Conservation (phyloP, 2,888 invertebrate species). For the Zygothrica quintamaculata region DNA sequence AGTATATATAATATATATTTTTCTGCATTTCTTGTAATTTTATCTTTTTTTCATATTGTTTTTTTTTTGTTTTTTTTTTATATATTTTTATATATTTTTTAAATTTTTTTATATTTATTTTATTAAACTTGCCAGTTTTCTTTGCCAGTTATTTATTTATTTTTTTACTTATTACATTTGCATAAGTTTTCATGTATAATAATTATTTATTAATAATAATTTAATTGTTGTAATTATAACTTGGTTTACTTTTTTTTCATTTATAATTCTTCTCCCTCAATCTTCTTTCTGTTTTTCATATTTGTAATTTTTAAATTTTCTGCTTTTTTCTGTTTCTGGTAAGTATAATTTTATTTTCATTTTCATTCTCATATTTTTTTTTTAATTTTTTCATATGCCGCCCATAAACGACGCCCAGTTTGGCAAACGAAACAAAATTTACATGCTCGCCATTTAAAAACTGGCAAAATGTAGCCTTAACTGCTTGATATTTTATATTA, state of each 20-base stretch:
- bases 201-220: slow-evolving; percentile 77
- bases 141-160: slow-evolving; percentile 37
- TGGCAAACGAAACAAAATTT: slow-evolving; percentile 76
- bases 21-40: slow-evolving; percentile 71
- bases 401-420: slow-evolving; percentile 71
- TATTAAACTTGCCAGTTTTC: slow-evolving; percentile 65
- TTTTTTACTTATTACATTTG: slow-evolving; percentile 57
- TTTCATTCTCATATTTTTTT: background rate
- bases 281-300: too few species aligned
- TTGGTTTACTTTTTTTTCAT: slow-evolving; percentile 64
- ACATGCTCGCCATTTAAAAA: slow-evolving; percentile 63
- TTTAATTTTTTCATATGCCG: slow-evolving; percentile 38
- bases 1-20: slow-evolving; percentile 80
- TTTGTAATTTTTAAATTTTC: slow-evolving; percentile 34
- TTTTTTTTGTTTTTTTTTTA: slow-evolving; percentile 34
- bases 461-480: slow-evolving; percentile 66
- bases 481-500: slow-evolving; percentile 56
- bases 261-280: slow-evolving; percentile 49
- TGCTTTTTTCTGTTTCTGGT: slow-evolving; percentile 35
- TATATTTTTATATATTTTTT: slow-evolving; percentile 38
- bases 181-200: slow-evolving; percentile 76
- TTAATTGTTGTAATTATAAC: slow-evolving; percentile 79
- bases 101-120: slow-evolving; percentile 36
- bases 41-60: slow-evolving; percentile 51
- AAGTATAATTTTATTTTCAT: slow-evolving; percentile 31